Conservation (phyloP, 2,797 vertebrate species). For the Amblyopsis hoosieri region DNA sequence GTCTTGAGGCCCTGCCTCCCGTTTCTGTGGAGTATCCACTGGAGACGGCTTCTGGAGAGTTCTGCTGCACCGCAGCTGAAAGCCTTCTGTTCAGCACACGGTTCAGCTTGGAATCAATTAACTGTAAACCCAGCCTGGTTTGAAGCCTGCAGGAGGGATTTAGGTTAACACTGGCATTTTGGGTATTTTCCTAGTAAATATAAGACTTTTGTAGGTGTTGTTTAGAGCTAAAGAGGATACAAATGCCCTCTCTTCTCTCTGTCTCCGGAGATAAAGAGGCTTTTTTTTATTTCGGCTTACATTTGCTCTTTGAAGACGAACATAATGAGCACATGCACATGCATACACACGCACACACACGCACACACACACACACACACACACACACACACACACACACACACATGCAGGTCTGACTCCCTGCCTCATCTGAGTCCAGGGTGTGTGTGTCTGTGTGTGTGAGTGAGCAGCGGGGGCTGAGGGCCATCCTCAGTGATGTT, state of each 20-base stretch:
- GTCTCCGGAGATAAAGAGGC: conserved; percentile 46
- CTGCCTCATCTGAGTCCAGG: conserved; percentile 13
- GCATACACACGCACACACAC: conserved; percentile 34
- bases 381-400: conserved; percentile 1
- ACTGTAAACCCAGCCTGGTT: conserved; percentile 54
- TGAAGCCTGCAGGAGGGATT: conserved; percentile 52
- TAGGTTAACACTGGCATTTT: conserved; percentile 52
- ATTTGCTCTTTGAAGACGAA: conserved; percentile 45
- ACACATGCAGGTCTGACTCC: conserved; percentile 34
- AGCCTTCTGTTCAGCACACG: conserved; percentile 58
- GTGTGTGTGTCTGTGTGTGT: conserved; percentile 52
- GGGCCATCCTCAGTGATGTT: conserved; percentile 54
- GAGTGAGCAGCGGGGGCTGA: conserved; percentile 52
- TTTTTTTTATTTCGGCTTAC: conserved; percentile 14
- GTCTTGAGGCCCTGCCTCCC: conserved; percentile 68
- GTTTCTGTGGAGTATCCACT: conserved; percentile 63
- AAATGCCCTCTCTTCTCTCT: conserved; percentile 37
- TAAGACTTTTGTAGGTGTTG: conserved; percentile 47
- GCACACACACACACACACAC: conserved; percentile 37
- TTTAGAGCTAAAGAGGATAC: conserved; percentile 50
- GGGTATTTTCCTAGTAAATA: conserved; percentile 37
- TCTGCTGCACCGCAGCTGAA: conserved; percentile 60
- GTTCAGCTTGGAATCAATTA: conserved; percentile 71
- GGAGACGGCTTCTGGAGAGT: conserved; percentile 67
- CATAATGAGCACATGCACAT: conserved; percentile 44